These are phyloP conservation scores for Deroptyus accipitrinus DNA, from an alignment of 2,113 vertebrate species.

Conservation along the genomic window DNA sequence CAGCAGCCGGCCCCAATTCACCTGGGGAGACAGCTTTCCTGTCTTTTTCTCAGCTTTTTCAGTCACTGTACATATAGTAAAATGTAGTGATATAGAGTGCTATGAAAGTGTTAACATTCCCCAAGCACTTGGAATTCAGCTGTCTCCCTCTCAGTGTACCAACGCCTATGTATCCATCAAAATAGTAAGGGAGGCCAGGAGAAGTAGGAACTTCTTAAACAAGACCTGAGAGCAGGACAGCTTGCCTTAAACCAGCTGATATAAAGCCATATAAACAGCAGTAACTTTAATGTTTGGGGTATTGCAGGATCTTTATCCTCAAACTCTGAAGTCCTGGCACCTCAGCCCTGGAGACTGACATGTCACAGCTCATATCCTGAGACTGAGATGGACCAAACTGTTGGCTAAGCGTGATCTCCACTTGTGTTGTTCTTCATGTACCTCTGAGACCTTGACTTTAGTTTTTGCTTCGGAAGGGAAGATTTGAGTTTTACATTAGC, in stretches of 20 bases:
- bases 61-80: background rate
- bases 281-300: too few species aligned
- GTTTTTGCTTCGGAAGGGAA: background rate
- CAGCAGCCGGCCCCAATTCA: background rate
- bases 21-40: background rate
- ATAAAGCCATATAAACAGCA: background rate
- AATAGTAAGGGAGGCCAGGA: background rate
- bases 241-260: background rate
- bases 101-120: background rate
- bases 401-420: background rate
- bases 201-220: too few species aligned
- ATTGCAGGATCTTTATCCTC: too few species aligned
- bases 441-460: background rate
- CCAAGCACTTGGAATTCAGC: fast-evolving
- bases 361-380: background rate
- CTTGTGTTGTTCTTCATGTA: too few species aligned
- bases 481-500: background rate
- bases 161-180: background rate
- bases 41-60: background rate
- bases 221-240: background rate
- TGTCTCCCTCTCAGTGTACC: background rate
- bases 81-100: too few species aligned
- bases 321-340: too few species aligned
- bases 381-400: fast-evolving
- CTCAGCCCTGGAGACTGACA: background rate